Evolutionary conservation across 2,797 vertebrate species (phyloP).

Genomic region (Ceryle rudis): DNA sequence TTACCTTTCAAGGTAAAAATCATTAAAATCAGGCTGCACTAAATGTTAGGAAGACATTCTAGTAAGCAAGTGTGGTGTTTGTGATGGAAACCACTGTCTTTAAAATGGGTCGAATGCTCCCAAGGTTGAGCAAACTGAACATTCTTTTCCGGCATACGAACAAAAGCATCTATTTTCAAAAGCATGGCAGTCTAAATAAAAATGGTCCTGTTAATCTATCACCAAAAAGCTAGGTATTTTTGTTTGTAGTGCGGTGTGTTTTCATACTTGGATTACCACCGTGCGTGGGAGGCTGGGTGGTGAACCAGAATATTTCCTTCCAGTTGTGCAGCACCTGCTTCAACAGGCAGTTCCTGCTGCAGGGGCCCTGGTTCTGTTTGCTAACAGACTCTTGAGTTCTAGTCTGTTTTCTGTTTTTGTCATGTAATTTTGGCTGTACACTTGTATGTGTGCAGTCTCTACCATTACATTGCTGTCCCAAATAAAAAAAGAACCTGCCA

Average conservation of each 20-base stretch:
- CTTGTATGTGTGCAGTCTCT: rapidly evolving
- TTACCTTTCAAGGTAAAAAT: not conserved
- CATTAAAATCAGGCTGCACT: not conserved
- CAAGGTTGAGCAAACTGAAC: not conserved
- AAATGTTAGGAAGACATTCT: not conserved
- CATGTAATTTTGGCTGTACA: not conserved
- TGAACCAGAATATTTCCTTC: not conserved
- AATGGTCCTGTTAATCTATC: not conserved
- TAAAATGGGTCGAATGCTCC: not conserved
- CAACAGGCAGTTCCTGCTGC: not conserved
- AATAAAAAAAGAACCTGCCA: not conserved
- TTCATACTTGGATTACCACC: not conserved
- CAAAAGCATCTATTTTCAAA: not conserved
- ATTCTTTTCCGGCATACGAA: not conserved
- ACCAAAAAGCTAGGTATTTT: not conserved
- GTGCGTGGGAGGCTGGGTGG: not conserved
- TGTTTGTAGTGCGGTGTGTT: not conserved
- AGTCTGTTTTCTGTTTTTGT: not conserved
- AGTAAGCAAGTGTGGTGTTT: not conserved
- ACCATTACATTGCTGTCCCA: not conserved
- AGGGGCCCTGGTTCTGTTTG: not conserved
- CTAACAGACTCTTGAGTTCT: not conserved
- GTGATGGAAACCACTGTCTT: not conserved
- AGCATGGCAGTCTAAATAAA: not conserved
- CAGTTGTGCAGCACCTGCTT: not conserved